Conservation (phyloP, 2,888 invertebrate genomes). For the Hemithea aestivaria region DNA sequence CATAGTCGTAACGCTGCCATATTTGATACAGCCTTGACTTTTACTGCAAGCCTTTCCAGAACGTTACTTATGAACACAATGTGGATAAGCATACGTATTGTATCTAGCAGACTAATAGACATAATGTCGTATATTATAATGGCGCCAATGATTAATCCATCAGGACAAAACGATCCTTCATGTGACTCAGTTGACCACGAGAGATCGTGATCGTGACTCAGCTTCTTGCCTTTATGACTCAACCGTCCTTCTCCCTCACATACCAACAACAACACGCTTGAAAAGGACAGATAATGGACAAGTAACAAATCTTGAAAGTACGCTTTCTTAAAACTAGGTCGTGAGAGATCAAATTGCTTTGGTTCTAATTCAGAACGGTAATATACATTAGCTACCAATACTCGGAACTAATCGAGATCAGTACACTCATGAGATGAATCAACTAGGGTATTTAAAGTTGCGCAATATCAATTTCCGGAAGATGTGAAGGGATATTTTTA, state of each 20-base stretch:
- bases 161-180: constrained; percentile 44
- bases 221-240: constrained; percentile 43
- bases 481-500: constrained; percentile 1
- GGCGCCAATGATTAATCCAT: constrained; percentile 47
- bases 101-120: too few relatives aligned
- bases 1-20: too few relatives aligned
- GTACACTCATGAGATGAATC: constrained; percentile 25
- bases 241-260: constrained; percentile 34
- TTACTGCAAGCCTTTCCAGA: too few relatives aligned
- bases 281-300: constrained; percentile 23
- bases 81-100: too few relatives aligned
- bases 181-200: constrained; percentile 59
- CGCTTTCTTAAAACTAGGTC: constrained; percentile 20
- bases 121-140: too few relatives aligned
- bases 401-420: constrained; percentile 33
- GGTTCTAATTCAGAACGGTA: constrained; percentile 38
- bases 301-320: constrained; percentile 13
- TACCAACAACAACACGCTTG: constrained; percentile 19
- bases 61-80: too few relatives aligned
- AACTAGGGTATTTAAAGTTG: constrained; percentile 19
- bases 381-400: constrained; percentile 31
- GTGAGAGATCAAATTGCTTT: constrained; percentile 32
- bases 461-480: constrained; percentile 16
- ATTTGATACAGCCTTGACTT: too few relatives aligned
- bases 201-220: constrained; percentile 55